These are phyloP conservation scores for Carassius gibelio DNA, from an alignment of 2,113 vertebrate genomes.

Conservation along the genomic window DNA sequence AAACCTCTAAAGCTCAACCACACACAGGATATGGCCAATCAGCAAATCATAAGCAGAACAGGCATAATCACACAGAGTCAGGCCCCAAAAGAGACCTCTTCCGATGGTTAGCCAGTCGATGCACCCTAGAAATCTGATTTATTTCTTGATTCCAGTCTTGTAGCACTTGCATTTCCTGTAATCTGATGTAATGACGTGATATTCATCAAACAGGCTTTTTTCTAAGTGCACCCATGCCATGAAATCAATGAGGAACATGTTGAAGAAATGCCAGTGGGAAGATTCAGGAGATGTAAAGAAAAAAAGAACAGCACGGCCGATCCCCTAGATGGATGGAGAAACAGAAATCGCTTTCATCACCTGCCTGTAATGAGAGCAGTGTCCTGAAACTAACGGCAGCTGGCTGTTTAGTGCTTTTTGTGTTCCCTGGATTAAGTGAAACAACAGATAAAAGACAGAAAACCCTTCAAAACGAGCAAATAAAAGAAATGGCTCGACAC, in stretches of 20 bases:
- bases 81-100: not conserved
- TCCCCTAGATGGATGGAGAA: conserved; percentile 5
- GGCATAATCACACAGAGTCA: not conserved
- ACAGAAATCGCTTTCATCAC: conserved; percentile 18
- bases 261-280: not conserved
- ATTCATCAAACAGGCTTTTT: conserved; percentile 13
- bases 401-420: conserved; percentile 38
- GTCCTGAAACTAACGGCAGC: not conserved
- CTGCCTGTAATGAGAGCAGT: conserved; percentile 20
- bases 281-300: not conserved
- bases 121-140: not conserved
- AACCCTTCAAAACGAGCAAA: conserved; percentile 8
- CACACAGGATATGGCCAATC: conserved; percentile 9
- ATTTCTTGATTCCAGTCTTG: not conserved
- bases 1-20: conserved; percentile 11
- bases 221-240: not conserved
- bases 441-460: conserved; percentile 12
- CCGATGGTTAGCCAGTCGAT: not conserved
- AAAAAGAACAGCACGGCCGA: not conserved
- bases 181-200: conserved; percentile 3
- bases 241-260: conserved; percentile 2
- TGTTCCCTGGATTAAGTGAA: conserved; percentile 3
- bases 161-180: not conserved
- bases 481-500: not conserved
- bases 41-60: not conserved